Percentiles rank a stretch among this genome's conserved stretches.
Evolutionary conservation across 2,797 vertebrate genomes (phyloP).

Genomic region (Melanotaenia parkinsoni): DNA sequence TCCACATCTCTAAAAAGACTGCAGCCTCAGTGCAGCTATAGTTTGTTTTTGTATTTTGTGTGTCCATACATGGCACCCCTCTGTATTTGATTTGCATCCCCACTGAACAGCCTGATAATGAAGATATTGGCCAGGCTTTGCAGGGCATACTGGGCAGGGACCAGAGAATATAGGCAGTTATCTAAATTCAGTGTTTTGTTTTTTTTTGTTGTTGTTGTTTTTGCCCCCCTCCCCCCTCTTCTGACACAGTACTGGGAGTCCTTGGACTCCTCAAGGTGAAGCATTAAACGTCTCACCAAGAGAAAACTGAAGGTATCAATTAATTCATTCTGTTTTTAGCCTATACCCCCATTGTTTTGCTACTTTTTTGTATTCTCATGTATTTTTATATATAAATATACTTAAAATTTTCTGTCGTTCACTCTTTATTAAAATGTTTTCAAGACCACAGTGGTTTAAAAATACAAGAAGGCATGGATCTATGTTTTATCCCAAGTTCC

Average conservation of each 20-base stretch:
- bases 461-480: slow-evolving; percentile 67
- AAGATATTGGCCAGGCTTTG: slow-evolving; percentile 60
- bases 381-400: slow-evolving; percentile 91
- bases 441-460: slow-evolving; percentile 84
- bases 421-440: slow-evolving; percentile 88
- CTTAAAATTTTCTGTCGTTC: slow-evolving; percentile 85
- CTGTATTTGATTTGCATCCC: slow-evolving; percentile 60
- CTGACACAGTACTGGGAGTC: slow-evolving; percentile 71
- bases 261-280: slow-evolving; percentile 67
- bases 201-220: not conserved
- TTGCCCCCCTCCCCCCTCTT: slow-evolving; percentile 8
- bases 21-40: slow-evolving; percentile 64
- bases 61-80: slow-evolving; percentile 71
- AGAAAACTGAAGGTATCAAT: slow-evolving; percentile 82
- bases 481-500: slow-evolving; percentile 70
- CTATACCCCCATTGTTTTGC: slow-evolving; percentile 85
- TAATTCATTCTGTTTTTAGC: slow-evolving; percentile 81
- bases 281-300: slow-evolving; percentile 64
- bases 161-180: slow-evolving; percentile 76
- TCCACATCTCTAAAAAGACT: slow-evolving; percentile 60
- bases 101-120: slow-evolving; percentile 52
- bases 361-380: slow-evolving; percentile 89
- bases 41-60: slow-evolving; percentile 16
- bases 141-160: slow-evolving; percentile 75
- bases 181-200: slow-evolving; percentile 43